Evolutionary conservation across 2,888 invertebrate species (phyloP).

Genomic region (Acanthoscelides obtectus): DNA sequence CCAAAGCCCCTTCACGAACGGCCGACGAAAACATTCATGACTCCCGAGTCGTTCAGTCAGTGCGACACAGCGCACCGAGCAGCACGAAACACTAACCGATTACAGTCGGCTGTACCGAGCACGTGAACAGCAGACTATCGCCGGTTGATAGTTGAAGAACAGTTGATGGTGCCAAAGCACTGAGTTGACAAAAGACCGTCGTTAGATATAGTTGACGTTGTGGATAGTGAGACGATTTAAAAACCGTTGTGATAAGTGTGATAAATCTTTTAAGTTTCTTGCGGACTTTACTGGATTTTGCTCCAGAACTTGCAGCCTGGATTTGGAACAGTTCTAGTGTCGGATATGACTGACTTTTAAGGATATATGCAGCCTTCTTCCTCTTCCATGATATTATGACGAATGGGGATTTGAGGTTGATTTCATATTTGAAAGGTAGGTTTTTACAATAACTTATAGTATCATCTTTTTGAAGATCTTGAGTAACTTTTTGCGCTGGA

Average conservation of each 20-base stretch:
- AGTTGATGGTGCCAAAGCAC: not conserved
- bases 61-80: constrained; percentile 4
- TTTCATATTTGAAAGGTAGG: constrained; percentile 16
- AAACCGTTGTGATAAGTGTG: not conserved
- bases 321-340: too few species aligned
- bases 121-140: not conserved
- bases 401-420: constrained; percentile 18
- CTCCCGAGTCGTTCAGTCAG: not conserved
- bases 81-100: not conserved
- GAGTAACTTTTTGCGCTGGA: too few species aligned
- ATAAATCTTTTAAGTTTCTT: not conserved
- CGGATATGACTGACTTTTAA: not conserved
- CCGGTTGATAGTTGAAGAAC: not conserved
- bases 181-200: not conserved
- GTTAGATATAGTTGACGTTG: not conserved
- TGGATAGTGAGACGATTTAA: not conserved
- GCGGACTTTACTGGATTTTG: not conserved
- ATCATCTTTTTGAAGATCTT: not conserved
- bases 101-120: not conserved
- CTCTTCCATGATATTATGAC: constrained; percentile 22
- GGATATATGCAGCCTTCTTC: not conserved
- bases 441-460: constrained; percentile 1
- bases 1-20: constrained; percentile 12
- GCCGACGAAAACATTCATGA: constrained; percentile 18
- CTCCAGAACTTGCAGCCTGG: too few species aligned